These are phyloP conservation scores for Rhinolophus ferrumequinum DNA, from an alignment of 2,113 vertebrate species.

Conservation along the genomic window DNA sequence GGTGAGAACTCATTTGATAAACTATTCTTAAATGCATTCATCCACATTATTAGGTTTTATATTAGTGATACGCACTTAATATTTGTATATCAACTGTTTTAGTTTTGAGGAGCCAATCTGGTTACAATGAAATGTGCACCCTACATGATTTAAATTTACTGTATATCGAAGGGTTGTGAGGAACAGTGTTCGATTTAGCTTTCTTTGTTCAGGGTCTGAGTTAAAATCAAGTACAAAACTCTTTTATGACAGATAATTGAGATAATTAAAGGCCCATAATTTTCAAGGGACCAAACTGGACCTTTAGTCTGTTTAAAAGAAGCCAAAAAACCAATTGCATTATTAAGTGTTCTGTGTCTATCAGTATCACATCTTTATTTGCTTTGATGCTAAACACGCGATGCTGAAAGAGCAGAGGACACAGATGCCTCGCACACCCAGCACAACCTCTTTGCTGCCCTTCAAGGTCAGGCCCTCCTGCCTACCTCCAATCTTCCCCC, in stretches of 20 bases:
- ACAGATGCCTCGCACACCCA: rapidly evolving
- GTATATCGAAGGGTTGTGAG: not conserved
- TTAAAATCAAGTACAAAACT: not conserved
- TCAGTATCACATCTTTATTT: not conserved
- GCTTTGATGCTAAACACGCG: not conserved
- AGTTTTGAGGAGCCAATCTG: not conserved
- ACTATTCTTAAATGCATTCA: not conserved
- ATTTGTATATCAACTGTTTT: not conserved
- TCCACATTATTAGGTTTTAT: not conserved
- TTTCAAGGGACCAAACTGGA: not conserved
- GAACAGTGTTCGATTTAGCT: not conserved
- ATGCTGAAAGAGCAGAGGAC: not conserved
- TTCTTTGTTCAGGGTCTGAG: not conserved
- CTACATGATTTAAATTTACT: not conserved
- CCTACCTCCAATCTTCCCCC: rapidly evolving
- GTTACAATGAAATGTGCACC: not conserved
- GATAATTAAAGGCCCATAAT: not conserved
- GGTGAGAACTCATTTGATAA: constrained; percentile 83
- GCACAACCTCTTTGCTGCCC: rapidly evolving
- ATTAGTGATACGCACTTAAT: not conserved
- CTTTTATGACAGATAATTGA: not conserved
- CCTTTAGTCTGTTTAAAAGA: not conserved
- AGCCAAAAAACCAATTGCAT: not conserved
- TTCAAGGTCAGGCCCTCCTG: not conserved
- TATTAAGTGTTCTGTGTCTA: not conserved